phyloP scores from a whole-genome alignment of 2,888 invertebrate species.

The Acanthosepion esculentum region DNA sequence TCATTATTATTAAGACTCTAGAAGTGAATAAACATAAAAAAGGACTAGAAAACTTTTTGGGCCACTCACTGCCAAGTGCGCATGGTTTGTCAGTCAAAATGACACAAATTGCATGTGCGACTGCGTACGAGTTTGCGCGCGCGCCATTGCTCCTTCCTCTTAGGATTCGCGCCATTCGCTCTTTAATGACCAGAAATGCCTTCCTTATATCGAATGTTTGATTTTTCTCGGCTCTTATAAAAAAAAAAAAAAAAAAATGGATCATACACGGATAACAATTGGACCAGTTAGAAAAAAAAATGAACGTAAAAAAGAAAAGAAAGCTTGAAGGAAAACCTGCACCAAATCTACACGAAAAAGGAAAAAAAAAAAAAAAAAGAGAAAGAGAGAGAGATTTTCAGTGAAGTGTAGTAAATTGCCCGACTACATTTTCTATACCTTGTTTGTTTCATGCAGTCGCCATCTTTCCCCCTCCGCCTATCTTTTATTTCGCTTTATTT shows the following conservation, averaged over 20 bases:
- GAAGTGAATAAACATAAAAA: background rate
- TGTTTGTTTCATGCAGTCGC: background rate
- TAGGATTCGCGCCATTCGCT: background rate
- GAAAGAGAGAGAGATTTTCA: too few relatives aligned
- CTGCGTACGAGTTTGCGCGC: slow-evolving; percentile 43
- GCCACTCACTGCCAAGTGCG: slow-evolving; percentile 42
- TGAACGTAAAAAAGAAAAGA: background rate
- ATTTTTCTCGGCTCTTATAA: background rate
- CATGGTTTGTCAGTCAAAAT: background rate
- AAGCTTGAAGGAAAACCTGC: background rate
- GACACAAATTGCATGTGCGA: slow-evolving; percentile 35
- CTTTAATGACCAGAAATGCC: background rate
- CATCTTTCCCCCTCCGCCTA: background rate
- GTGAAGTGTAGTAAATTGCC: background rate
- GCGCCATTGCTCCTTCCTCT: background rate
- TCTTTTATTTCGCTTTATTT: background rate
- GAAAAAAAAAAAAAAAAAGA: too few relatives aligned
- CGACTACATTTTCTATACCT: background rate
- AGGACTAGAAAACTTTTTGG: slow-evolving; percentile 25
- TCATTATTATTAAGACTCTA: background rate
- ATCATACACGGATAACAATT: background rate
- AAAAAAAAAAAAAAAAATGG: background rate
- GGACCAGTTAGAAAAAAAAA: background rate
- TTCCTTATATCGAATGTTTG: background rate
- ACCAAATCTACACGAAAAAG: background rate